Conservation (phyloP, 2,113 vertebrate genomes). For the Pterocles gutturalis region DNA sequence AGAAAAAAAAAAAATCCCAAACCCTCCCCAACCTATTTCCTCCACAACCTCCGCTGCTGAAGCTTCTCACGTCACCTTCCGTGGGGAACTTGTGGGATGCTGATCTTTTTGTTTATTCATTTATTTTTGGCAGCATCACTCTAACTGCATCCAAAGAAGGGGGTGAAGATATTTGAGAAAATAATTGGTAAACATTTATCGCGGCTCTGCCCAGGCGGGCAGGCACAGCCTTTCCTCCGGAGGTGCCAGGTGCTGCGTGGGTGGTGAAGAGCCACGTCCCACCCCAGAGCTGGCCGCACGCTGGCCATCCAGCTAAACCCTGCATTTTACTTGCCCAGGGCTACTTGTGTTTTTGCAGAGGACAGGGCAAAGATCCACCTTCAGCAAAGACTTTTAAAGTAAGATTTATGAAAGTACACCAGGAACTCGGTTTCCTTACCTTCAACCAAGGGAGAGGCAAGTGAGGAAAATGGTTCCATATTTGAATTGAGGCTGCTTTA, state of each 20-base stretch:
- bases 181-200: neutral
- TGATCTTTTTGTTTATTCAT: conserved; percentile 45
- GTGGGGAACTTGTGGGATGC: neutral
- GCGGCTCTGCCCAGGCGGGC: neutral
- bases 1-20: neutral
- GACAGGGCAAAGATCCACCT: neutral
- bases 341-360: neutral
- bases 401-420: neutral
- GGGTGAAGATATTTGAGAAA: neutral
- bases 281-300: neutral
- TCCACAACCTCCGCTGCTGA: neutral
- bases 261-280: neutral
- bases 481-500: neutral
- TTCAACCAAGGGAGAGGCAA: neutral
- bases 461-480: neutral
- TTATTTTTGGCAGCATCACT: conserved; percentile 20
- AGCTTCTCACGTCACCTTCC: neutral
- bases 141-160: conserved; percentile 8
- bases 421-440: neutral
- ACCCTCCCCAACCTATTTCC: neutral
- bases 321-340: neutral
- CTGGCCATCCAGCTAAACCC: neutral
- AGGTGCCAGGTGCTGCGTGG: neutral
- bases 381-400: neutral
- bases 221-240: neutral